These are phyloP conservation scores for Oenanthe oenanthe DNA, from an alignment of 2,113 vertebrate genomes.

Conservation along the genomic window DNA sequence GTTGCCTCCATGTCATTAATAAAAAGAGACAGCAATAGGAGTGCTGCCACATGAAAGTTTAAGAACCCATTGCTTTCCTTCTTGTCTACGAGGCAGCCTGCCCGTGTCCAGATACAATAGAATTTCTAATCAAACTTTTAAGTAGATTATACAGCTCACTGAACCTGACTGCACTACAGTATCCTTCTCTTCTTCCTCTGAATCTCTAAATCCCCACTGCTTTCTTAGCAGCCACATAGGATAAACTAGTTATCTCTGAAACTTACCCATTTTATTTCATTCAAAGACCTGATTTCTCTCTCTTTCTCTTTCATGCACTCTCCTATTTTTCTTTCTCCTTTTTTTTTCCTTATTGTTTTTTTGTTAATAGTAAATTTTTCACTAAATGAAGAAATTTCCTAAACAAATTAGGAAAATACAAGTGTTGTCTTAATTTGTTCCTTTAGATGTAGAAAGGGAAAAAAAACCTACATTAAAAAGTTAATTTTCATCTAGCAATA, in stretches of 20 bases:
- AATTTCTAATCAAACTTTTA: slow-evolving; percentile 40
- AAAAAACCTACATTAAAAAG: fast-evolving
- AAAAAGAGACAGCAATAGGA: not conserved
- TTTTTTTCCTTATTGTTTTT: no score
- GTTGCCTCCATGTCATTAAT: not conserved
- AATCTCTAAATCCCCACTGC: not conserved
- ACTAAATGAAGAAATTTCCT: not conserved
- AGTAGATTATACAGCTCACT: slow-evolving; percentile 30
- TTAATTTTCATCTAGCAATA: not conserved
- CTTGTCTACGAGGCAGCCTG: not conserved
- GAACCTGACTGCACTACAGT: not conserved
- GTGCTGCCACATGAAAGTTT: not conserved
- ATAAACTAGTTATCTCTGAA: not conserved
- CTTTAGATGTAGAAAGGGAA: not conserved
- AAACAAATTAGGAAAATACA: not conserved
- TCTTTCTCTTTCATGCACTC: not conserved
- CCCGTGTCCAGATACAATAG: not conserved
- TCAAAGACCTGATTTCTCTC: not conserved
- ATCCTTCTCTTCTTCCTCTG: not conserved
- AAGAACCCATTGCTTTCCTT: not conserved
- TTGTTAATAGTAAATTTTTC: not conserved
- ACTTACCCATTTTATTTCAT: not conserved
- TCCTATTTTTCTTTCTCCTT: not conserved
- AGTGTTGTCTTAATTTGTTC: not conserved
- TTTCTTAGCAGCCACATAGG: not conserved